phyloP scores from a whole-genome alignment of 2,888 invertebrate species.

The Crematogaster levior region DNA sequence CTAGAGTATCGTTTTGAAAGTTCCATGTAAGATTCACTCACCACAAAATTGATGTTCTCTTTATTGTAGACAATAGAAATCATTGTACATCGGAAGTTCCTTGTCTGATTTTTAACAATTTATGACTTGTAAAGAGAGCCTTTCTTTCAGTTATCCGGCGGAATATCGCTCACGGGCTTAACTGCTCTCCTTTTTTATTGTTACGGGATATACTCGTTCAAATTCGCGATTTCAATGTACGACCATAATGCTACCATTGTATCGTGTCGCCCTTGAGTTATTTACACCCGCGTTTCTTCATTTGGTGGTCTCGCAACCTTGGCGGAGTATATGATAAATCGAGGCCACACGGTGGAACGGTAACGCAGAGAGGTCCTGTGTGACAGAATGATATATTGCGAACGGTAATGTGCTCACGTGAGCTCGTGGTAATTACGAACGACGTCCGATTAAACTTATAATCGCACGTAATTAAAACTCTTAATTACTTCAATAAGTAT shows the following conservation, averaged over 20 bases:
- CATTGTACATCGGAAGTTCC: neutral
- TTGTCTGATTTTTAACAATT: constrained; percentile 19
- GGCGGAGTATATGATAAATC: constrained; percentile 44
- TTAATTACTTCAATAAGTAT: constrained; percentile 59
- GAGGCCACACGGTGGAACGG: constrained; percentile 9
- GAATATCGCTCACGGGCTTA: constrained; percentile 3
- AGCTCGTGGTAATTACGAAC: constrained; percentile 27
- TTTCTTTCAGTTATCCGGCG: neutral
- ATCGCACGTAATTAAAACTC: constrained; percentile 56
- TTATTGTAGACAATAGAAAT: constrained; percentile 30
- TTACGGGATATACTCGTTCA: neutral
- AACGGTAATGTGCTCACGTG: constrained; percentile 21
- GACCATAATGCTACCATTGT: constrained; percentile 31
- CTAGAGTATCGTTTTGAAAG: neutral
- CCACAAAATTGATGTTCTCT: constrained; percentile 12
- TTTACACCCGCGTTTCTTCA: constrained; percentile 45
- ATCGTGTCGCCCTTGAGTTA: constrained; percentile 36
- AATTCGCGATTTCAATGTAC: constrained; percentile 14
- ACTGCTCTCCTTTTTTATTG: constrained; percentile 17
- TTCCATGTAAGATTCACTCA: neutral
- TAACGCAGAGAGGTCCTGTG: neutral
- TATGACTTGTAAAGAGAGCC: constrained; percentile 7
- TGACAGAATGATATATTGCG: constrained; percentile 46
- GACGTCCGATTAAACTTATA: constrained; percentile 52
- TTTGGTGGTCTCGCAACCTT: constrained; percentile 17